phyloP scores from a whole-genome alignment of 2,888 invertebrate genomes.

The Apamea monoglypha region DNA sequence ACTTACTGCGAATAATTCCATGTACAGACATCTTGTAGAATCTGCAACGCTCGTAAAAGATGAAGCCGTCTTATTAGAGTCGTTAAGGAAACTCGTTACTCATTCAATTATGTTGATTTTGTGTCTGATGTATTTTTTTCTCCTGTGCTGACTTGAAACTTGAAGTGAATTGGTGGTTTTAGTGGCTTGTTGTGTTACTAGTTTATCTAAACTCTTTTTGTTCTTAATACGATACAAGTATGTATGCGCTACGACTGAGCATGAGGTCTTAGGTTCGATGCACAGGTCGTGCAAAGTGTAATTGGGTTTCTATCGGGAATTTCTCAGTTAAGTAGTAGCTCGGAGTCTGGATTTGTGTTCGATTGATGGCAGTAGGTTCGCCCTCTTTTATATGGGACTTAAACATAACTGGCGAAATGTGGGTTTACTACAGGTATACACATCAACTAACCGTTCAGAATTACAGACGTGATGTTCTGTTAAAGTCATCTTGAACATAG shows the following conservation, averaged over 20 bases:
- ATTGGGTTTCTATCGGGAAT: not conserved
- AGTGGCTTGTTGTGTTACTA: not conserved
- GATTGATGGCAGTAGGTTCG: not conserved
- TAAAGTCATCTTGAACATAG: no score
- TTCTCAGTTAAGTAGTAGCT: not conserved
- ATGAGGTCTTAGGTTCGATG: not conserved
- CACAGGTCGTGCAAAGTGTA: not conserved
- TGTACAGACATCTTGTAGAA: slow-evolving; percentile 45
- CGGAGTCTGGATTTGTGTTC: not conserved
- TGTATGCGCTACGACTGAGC: not conserved
- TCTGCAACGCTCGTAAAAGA: slow-evolving; percentile 56
- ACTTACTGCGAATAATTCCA: slow-evolving; percentile 10
- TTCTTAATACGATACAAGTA: not conserved
- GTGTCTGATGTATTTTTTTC: slow-evolving; percentile 59
- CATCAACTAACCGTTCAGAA: not conserved
- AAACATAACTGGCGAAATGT: not conserved
- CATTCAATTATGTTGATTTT: slow-evolving; percentile 64
- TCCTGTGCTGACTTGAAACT: slow-evolving; percentile 51
- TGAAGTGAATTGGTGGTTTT: slow-evolving; percentile 25
- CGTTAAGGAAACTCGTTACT: slow-evolving; percentile 61
- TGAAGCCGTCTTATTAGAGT: slow-evolving; percentile 53
- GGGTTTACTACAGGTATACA: not conserved
- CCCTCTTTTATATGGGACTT: not conserved
- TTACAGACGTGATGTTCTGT: not conserved
- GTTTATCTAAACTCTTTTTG: not conserved